Percentiles rank a stretch among this genome's conserved stretches.
Conservation (phyloP, 2,888 invertebrate genomes). For the Ceriagrion tenellum region DNA sequence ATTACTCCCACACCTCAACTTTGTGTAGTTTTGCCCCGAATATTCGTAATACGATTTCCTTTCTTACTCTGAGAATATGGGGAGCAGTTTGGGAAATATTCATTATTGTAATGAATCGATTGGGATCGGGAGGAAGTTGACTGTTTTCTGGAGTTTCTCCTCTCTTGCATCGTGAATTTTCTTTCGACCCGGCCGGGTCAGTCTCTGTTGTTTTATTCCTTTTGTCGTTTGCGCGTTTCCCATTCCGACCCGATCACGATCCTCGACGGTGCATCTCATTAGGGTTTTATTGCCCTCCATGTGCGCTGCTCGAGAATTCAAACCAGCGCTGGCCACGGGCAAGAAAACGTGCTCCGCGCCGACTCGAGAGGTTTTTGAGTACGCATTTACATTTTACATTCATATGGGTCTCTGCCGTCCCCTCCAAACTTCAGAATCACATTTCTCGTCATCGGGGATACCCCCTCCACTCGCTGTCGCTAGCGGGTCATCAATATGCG, state of each 20-base stretch:
- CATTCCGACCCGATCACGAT: background rate
- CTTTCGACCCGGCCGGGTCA: background rate
- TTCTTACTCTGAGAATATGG: background rate
- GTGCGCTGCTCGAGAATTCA: background rate
- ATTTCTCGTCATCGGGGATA: no score
- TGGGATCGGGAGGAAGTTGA: background rate
- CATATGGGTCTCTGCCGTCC: no score
- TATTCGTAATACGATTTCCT: background rate
- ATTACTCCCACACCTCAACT: no score
- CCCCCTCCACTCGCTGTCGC: background rate
- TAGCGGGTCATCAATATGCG: background rate
- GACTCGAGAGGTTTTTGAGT: no score
- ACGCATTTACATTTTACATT: no score
- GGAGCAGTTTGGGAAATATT: background rate
- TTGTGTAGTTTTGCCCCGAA: background rate
- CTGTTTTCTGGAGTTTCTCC: background rate
- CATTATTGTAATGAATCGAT: background rate
- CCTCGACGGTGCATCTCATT: background rate
- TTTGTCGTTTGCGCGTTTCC: background rate
- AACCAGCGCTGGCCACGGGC: no score
- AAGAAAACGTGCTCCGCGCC: no score
- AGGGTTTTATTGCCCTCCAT: background rate
- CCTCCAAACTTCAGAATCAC: no score
- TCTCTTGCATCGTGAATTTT: background rate
- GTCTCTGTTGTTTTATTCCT: background rate